Conservation (phyloP, 1,140 invertebrate species). For the Palaemon carinicauda region DNA sequence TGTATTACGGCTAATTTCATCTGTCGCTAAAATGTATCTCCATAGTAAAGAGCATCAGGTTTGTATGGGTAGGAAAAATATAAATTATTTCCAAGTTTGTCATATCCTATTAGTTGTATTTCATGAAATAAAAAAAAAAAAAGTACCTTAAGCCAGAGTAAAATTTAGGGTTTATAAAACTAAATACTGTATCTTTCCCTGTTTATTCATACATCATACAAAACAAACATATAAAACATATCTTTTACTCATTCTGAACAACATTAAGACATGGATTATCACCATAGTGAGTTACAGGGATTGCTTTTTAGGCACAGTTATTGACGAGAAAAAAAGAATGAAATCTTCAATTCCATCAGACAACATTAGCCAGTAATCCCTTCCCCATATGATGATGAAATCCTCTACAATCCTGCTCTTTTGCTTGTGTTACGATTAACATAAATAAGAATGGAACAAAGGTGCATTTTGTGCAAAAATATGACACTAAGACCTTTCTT, state of each 20-base stretch:
- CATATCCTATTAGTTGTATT: too few relatives aligned
- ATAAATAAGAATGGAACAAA: slow-evolving; percentile 28
- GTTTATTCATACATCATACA: slow-evolving; percentile 39
- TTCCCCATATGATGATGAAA: not conserved
- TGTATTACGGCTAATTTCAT: too few relatives aligned
- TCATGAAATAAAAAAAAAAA: too few relatives aligned
- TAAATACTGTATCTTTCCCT: not conserved
- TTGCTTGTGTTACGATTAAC: slow-evolving; percentile 21
- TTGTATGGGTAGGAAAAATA: too few relatives aligned
- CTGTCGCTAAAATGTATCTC: too few relatives aligned
- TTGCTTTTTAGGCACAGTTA: not conserved
- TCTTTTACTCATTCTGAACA: slow-evolving; percentile 35
- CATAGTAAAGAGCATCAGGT: too few relatives aligned
- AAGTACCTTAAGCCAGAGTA: too few relatives aligned
- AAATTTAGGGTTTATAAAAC: too few relatives aligned
- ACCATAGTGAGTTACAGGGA: not conserved
- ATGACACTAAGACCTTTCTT: not conserved
- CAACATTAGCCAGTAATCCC: not conserved
- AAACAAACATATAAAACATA: slow-evolving; percentile 41
- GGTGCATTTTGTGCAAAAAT: not conserved
- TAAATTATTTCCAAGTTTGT: too few relatives aligned
- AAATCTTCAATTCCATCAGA: not conserved
- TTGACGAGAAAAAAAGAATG: not conserved
- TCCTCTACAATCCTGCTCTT: not conserved
- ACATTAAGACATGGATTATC: slow-evolving; percentile 26